These are phyloP conservation scores for Homalodisca vitripennis DNA, from an alignment of 1,140 invertebrate genomes.

Conservation along the genomic window DNA sequence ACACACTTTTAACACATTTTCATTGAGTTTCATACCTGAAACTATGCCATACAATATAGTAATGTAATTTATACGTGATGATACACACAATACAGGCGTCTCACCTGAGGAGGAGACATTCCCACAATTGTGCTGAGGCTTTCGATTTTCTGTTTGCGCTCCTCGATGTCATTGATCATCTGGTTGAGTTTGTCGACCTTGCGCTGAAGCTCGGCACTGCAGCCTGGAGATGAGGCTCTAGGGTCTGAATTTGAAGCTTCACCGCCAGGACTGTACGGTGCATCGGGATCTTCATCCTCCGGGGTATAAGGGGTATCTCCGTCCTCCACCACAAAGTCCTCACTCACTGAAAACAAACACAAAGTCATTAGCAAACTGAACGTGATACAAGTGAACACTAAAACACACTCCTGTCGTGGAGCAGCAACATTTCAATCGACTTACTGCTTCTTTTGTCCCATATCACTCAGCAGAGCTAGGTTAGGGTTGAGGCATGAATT, in stretches of 20 bases:
- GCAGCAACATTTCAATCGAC: no score
- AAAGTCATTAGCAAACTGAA: not conserved
- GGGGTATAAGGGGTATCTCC: constrained; percentile 82
- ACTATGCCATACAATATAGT: no score
- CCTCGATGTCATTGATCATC: constrained; percentile 80
- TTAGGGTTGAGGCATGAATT: no score
- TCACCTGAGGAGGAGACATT: not conserved
- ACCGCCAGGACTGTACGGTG: constrained; percentile 43
- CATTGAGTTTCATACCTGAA: no score
- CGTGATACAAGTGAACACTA: no score
- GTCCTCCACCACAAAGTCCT: constrained; percentile 46
- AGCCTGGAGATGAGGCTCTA: constrained; percentile 41
- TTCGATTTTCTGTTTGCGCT: constrained; percentile 68
- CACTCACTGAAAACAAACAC: constrained; percentile 5
- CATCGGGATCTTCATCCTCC: constrained; percentile 63
- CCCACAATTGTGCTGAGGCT: not conserved
- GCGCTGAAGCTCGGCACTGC: constrained; percentile 58
- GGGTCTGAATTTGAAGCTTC: constrained; percentile 42
- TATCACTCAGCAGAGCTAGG: no score
- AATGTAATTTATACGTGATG: no score
- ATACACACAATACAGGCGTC: no score
- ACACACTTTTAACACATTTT: no score
- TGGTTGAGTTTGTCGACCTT: constrained; percentile 81
- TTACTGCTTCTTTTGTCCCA: no score
- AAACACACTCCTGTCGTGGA: no score